A percentile compares a stretch with the other conserved stretches of the same genome.
Evolutionary conservation across 2,797 vertebrate species (phyloP).

Genomic region (Rhinella marina): DNA sequence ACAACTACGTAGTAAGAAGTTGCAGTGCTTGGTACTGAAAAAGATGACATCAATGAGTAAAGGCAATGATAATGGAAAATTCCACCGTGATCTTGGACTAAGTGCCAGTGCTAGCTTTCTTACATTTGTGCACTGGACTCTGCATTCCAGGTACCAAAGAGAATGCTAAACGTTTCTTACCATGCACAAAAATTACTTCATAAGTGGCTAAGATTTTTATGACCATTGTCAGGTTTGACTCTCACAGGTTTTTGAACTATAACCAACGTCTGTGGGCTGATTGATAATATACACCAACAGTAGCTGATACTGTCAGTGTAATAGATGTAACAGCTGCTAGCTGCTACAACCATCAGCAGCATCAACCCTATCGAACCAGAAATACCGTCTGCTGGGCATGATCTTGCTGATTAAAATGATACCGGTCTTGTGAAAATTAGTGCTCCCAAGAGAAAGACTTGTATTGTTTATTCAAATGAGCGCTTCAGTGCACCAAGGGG

Average conservation of each 20-base stretch:
- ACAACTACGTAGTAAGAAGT: neutral
- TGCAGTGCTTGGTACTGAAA: neutral
- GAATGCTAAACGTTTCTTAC: neutral
- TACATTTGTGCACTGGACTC: neutral
- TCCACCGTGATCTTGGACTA: neutral
- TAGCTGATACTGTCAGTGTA: neutral
- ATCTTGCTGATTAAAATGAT: too few relatives aligned
- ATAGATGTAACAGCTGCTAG: neutral
- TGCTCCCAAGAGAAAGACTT: too few relatives aligned
- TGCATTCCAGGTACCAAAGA: slow-evolving; percentile 1
- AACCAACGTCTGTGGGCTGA: neutral
- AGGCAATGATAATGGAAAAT: neutral
- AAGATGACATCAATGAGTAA: neutral
- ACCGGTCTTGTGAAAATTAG: too few relatives aligned
- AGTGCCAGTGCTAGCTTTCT: neutral
- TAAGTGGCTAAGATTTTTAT: neutral
- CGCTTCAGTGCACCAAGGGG: too few relatives aligned
- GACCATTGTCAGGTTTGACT: neutral
- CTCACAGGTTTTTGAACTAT: neutral
- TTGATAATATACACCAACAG: neutral
- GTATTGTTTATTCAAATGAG: too few relatives aligned
- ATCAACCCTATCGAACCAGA: too few relatives aligned
- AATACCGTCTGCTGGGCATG: too few relatives aligned
- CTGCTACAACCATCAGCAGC: too few relatives aligned
- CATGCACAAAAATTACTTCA: neutral